phyloP scores from a whole-genome alignment of 2,113 vertebrate species.

The Oceanodroma tethys region DNA sequence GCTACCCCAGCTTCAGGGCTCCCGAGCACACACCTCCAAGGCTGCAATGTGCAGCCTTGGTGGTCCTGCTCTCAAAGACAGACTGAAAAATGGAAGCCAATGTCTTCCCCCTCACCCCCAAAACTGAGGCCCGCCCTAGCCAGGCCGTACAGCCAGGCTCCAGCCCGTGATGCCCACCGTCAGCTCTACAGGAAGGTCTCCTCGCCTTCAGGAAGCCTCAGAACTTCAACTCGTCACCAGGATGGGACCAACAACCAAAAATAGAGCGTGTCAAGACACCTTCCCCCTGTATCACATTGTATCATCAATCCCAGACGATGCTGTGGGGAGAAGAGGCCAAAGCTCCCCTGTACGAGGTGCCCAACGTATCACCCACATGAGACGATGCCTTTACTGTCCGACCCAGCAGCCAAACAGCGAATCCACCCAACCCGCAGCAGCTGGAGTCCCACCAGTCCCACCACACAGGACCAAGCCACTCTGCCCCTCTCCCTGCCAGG shows the following conservation, averaged over 20 bases:
- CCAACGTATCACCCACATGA: fast-evolving
- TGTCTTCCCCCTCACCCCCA: background rate
- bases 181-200: background rate
- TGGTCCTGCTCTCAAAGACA: background rate
- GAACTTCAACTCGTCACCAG: background rate
- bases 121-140: background rate
- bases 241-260: background rate
- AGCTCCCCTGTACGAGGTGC: background rate
- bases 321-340: background rate
- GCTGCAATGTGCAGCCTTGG: background rate
- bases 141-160: background rate
- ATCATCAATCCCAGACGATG: fast-evolving
- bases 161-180: background rate
- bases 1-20: fast-evolving
- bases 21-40: background rate
- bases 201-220: background rate
- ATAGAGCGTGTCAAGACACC: fast-evolving
- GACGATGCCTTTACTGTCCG: fast-evolving
- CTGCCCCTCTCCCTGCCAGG: background rate
- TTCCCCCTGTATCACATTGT: background rate
- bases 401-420: background rate
- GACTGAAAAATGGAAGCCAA: background rate
- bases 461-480: fast-evolving
- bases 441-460: background rate
- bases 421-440: background rate